phyloP scores from a whole-genome alignment of 2,797 vertebrate genomes.

The Prunella strophiata region DNA sequence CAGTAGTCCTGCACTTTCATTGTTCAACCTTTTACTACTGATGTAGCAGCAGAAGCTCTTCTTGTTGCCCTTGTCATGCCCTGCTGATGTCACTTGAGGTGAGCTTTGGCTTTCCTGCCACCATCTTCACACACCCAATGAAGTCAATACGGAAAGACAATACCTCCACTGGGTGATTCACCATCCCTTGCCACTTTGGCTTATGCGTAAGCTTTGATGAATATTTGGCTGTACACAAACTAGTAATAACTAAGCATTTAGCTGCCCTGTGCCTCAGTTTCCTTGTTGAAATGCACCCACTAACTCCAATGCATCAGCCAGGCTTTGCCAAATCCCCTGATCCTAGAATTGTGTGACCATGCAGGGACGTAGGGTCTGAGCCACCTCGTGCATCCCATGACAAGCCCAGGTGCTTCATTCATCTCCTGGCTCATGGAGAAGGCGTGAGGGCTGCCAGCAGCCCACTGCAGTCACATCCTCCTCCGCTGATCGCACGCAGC shows the following conservation, averaged over 20 bases:
- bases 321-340: not conserved
- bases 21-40: not conserved
- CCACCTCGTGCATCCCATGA: fast-evolving
- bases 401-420: not conserved
- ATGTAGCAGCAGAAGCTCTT: not conserved
- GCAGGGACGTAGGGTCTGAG: fast-evolving
- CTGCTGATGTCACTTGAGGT: not conserved
- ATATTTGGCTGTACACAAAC: not conserved
- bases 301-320: not conserved
- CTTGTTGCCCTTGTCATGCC: not conserved
- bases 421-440: not conserved
- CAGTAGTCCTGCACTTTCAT: not conserved
- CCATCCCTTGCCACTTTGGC: not conserved
- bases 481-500: conserved; percentile 37
- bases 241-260: not conserved
- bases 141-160: not conserved
- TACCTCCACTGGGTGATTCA: fast-evolving
- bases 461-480: conserved; percentile 38
- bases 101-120: not conserved
- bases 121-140: not conserved
- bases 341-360: not conserved
- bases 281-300: not conserved
- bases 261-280: not conserved
- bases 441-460: conserved; percentile 14
- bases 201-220: not conserved